A percentile compares a stretch with the other conserved stretches of the same genome.
Conservation (phyloP, 2,888 invertebrate species). For the Sesia bembeciformis region DNA sequence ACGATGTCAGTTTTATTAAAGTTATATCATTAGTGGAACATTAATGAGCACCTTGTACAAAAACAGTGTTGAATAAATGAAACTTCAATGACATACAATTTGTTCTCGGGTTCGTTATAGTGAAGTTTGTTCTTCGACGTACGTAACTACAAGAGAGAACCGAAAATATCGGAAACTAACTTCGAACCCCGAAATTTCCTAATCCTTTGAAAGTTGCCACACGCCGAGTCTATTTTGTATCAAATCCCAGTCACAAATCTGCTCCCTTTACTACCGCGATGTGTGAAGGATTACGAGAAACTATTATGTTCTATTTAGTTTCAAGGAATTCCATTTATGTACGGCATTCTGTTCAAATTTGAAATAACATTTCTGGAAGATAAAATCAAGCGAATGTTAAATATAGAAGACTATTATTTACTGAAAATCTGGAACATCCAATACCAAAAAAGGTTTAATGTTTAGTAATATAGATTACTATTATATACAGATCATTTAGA, state of each 20-base stretch:
- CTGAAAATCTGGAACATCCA: no score
- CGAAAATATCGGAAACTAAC: background rate
- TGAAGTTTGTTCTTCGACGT: background rate
- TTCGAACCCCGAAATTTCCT: constrained; percentile 14
- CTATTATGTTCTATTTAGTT: constrained; percentile 30
- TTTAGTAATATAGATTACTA: no score
- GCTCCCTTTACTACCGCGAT: constrained; percentile 34
- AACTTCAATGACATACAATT: constrained; percentile 6
- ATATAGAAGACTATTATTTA: no score
- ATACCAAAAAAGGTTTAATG: no score
- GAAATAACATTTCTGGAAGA: constrained; percentile 13
- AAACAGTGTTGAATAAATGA: background rate
- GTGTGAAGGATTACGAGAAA: constrained; percentile 49
- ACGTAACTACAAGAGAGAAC: background rate
- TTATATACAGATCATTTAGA: background rate
- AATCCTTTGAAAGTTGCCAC: constrained; percentile 22
- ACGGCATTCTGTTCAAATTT: constrained; percentile 23
- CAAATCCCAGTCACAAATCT: constrained; percentile 42
- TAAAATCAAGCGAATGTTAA: no score
- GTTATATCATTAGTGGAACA: constrained; percentile 6
- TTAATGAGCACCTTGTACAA: constrained; percentile 1
- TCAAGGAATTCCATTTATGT: constrained; percentile 6
- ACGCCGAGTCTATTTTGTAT: constrained; percentile 30
- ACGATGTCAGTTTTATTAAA: constrained; percentile 4
- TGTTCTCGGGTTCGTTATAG: background rate